A percentile compares a stretch with the other conserved stretches of the same genome.
Evolutionary conservation across 1,140 invertebrate species (phyloP).

Genomic region (Melipona quadrifasciata): DNA sequence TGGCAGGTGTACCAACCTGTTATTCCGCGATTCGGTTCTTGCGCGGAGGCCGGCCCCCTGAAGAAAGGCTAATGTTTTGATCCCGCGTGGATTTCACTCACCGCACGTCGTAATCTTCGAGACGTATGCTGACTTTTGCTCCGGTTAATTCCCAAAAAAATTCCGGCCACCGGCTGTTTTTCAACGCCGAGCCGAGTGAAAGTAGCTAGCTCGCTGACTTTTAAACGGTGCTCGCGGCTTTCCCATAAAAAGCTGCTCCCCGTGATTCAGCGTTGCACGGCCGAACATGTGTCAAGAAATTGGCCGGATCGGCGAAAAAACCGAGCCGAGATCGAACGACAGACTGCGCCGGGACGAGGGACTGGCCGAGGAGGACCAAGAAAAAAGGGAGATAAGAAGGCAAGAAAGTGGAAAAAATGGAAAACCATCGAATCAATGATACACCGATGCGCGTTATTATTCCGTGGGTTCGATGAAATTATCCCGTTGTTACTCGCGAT

Average conservation of each 20-base stretch:
- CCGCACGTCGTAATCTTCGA: conserved; percentile 55
- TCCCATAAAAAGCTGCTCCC: conserved; percentile 56
- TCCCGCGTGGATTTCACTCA: conserved; percentile 47
- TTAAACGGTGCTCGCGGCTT: conserved; percentile 54
- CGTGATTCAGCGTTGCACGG: conserved; percentile 57
- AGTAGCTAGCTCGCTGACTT: conserved; percentile 66
- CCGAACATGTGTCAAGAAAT: conserved; percentile 65
- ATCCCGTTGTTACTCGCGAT: not conserved
- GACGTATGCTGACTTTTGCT: conserved; percentile 50
- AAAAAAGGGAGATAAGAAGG: not conserved
- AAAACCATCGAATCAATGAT: conserved; percentile 27
- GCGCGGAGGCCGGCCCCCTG: conserved; percentile 7
- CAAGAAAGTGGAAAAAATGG: not conserved
- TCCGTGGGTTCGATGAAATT: conserved; percentile 20
- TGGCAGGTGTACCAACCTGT: conserved; percentile 63
- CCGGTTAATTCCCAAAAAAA: conserved; percentile 69
- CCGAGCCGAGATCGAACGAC: conserved; percentile 39
- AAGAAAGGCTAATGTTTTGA: conserved; percentile 62
- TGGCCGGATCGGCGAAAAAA: conserved; percentile 52
- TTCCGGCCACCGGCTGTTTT: conserved; percentile 52
- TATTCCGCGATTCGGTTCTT: conserved; percentile 58
- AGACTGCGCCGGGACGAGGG: not conserved
- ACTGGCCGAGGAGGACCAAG: not conserved
- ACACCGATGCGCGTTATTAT: conserved; percentile 22
- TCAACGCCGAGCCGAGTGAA: conserved; percentile 50